Percentiles rank a stretch among this genome's conserved stretches.
These are phyloP conservation scores for Autographa gamma DNA, from an alignment of 2,888 invertebrate species.

Conservation along the genomic window DNA sequence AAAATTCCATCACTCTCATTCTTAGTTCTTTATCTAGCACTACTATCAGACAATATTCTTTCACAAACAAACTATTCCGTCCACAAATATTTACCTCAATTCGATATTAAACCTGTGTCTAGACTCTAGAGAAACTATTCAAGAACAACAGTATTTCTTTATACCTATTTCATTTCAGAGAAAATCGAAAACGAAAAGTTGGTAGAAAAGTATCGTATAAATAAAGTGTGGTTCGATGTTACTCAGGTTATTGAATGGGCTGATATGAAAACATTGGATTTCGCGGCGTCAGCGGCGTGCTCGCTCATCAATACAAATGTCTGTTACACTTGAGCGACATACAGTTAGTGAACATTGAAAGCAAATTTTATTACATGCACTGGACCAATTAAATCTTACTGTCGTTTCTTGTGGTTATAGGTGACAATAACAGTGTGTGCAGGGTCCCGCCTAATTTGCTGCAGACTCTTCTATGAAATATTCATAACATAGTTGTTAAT, in stretches of 20 bases:
- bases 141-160: background rate
- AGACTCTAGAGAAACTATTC: conserved; percentile 6
- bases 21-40: background rate
- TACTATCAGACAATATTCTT: background rate
- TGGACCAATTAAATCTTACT: too few relatives aligned
- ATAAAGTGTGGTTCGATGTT: conserved; percentile 38
- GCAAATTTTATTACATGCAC: background rate
- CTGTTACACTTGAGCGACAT: conserved; percentile 41
- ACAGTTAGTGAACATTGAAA: background rate
- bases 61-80: background rate
- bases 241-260: conserved; percentile 55
- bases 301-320: conserved; percentile 63
- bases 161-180: conserved; percentile 23
- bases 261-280: conserved; percentile 64
- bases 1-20: too few relatives aligned
- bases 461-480: too few relatives aligned
- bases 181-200: conserved; percentile 30
- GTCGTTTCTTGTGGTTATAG: too few relatives aligned
- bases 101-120: background rate
- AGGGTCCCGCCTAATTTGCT: too few relatives aligned
- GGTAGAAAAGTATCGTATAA: conserved; percentile 35
- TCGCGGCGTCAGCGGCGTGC: conserved; percentile 58
- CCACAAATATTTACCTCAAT: background rate
- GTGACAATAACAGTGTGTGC: too few relatives aligned
- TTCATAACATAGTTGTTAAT: too few relatives aligned